These are phyloP conservation scores for Fistularia tabacaria DNA, from an alignment of 2,797 vertebrate genomes.

Conservation along the genomic window DNA sequence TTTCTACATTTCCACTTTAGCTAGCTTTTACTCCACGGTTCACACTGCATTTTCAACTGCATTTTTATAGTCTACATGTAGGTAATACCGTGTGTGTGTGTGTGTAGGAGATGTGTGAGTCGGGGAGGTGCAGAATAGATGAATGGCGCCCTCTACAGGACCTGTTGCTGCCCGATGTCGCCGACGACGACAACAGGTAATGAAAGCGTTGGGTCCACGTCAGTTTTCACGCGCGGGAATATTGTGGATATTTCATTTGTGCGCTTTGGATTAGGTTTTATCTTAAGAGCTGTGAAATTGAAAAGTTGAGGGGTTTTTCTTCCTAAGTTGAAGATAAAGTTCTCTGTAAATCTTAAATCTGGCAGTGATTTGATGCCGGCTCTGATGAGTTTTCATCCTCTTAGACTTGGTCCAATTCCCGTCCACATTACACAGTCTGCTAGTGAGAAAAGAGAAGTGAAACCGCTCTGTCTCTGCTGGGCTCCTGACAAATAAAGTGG, in stretches of 20 bases:
- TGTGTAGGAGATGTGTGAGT: constrained; percentile 78
- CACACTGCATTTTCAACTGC: too few species aligned
- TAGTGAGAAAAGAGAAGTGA: constrained; percentile 55
- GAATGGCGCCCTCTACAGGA: constrained; percentile 72
- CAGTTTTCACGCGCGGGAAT: too few species aligned
- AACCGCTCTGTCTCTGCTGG: constrained; percentile 42
- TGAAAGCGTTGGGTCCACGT: constrained; percentile 10
- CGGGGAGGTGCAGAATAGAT: constrained; percentile 61
- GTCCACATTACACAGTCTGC: constrained; percentile 57
- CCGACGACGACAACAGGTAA: constrained; percentile 75
- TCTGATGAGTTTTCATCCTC: constrained; percentile 60
- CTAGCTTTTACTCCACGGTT: too few species aligned
- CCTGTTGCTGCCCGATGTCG: constrained; percentile 78
- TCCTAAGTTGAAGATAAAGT: constrained; percentile 50
- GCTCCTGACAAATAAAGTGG: constrained; percentile 39
- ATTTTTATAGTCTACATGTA: constrained; percentile 5
- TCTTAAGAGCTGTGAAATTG: constrained; percentile 50
- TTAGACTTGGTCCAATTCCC: constrained; percentile 63
- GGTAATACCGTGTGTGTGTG: constrained; percentile 9
- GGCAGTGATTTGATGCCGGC: constrained; percentile 40
- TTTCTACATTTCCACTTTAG: too few species aligned
- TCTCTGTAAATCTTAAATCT: constrained; percentile 53
- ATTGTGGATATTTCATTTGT: constrained; percentile 7
- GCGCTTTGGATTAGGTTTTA: constrained; percentile 20
- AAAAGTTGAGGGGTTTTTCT: constrained; percentile 41